Conservation (phyloP, 2,888 invertebrate genomes). For the Thecophora atra region DNA sequence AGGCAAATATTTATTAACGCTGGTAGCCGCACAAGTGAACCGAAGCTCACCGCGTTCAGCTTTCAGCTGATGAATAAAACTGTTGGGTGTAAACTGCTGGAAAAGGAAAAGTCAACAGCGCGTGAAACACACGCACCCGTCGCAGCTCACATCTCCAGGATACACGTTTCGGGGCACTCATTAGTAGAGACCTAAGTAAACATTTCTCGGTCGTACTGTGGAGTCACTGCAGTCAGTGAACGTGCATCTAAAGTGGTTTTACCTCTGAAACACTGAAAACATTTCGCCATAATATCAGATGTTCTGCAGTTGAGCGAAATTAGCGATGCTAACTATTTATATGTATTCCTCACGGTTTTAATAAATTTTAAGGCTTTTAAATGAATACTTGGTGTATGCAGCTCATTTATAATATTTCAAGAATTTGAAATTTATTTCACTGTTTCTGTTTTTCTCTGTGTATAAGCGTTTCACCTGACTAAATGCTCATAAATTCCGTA, state of each 20-base stretch:
- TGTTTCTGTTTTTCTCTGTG: no score
- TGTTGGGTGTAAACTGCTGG: conserved; percentile 17
- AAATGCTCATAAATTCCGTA: no score
- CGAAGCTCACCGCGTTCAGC: neutral
- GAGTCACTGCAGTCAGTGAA: no score
- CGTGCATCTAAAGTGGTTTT: neutral
- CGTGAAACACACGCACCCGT: conserved; percentile 3
- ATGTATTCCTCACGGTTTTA: neutral
- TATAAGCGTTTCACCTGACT: no score
- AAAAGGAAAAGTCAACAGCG: conserved; percentile 32
- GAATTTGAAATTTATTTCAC: no score
- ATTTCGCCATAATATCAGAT: neutral
- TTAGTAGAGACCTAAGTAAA: neutral
- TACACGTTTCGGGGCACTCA: conserved; percentile 1
- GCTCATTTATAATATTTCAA: no score
- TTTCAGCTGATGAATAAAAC: conserved; percentile 9
- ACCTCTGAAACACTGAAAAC: neutral
- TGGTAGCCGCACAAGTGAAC: neutral
- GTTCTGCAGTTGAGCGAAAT: no score
- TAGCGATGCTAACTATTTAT: no score
- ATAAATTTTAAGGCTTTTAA: neutral
- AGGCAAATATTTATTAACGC: neutral
- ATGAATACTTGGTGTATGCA: no score
- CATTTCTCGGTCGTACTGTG: neutral
- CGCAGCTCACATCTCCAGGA: neutral